These are phyloP conservation scores for Coluber constrictor DNA, from an alignment of 2,797 vertebrate species.

Conservation along the genomic window DNA sequence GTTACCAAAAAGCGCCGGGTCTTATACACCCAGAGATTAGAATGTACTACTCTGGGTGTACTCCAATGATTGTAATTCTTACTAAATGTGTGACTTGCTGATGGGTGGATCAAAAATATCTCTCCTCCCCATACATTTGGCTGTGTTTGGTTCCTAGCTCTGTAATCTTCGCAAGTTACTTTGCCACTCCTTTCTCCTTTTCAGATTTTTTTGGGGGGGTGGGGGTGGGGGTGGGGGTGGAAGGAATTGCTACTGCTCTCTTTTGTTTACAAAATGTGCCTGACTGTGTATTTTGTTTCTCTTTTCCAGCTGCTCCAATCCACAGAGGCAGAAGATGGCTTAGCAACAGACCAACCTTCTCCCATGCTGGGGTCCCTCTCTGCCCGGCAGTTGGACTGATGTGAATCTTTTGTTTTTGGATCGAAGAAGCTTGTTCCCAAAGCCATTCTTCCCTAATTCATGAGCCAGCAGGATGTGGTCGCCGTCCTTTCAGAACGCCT, in stretches of 20 bases:
- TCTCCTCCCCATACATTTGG: not conserved
- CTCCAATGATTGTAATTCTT: not conserved
- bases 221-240: not conserved
- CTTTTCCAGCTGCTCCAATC: slow-evolving; percentile 39
- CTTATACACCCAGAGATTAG: not conserved
- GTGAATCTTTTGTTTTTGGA: slow-evolving; percentile 53
- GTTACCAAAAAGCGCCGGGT: not conserved
- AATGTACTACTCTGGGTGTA: not conserved
- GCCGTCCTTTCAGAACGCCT: slow-evolving; percentile 95
- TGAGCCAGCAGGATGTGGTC: slow-evolving; percentile 98
- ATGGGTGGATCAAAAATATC: not conserved
- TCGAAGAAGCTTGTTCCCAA: slow-evolving; percentile 59
- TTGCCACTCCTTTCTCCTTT: not conserved
- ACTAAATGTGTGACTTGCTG: not conserved
- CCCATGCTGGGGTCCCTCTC: slow-evolving; percentile 37
- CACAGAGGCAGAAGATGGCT: slow-evolving; percentile 76
- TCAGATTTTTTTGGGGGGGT: not conserved
- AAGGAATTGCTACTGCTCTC: slow-evolving; percentile 31
- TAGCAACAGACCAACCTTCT: slow-evolving; percentile 51
- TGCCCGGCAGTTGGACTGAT: slow-evolving; percentile 39
- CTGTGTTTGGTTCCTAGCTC: not conserved
- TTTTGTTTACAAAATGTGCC: slow-evolving; percentile 28
- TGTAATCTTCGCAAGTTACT: not conserved
- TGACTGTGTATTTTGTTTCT: slow-evolving; percentile 63
- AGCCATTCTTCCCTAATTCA: slow-evolving; percentile 84